Evolutionary conservation across 2,888 invertebrate species (phyloP), one percentile per base, ranked within the genome.

Genomic region (Agonopterix arenella): DNA sequence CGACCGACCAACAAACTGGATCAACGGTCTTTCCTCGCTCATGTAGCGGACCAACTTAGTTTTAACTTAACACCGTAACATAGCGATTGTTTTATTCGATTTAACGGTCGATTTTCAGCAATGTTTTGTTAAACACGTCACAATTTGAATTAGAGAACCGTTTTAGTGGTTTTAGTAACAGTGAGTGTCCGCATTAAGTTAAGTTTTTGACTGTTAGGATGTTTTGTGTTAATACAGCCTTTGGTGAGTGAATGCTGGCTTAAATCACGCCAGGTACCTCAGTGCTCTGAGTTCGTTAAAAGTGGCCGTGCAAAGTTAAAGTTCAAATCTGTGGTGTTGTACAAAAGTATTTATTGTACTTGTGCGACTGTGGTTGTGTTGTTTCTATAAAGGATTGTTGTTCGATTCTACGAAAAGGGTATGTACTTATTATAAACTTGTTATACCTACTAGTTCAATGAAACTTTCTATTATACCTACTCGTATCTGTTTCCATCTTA

Each of bases 21-120:
- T 84, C 89, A 90, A 90, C 90, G 89, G 89, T 90, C 85, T 84
- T 84, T 80, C 62, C 58, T 64, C 77, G 79, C 74, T 71, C 77
- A 67, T 79, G 81, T 80, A 74, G 74, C 74, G 73, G 80, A 79
- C 84, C 73, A 80, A 80, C 84, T 88, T 89, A 89, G 89, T 89
- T 86, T 77, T 72, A 80, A 82, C 76, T 84, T 84, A 80, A 78
- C 86, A 67, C 68, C 80, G 84, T 68, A 62, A 61, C 76, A 67
- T 66, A 68, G 72, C 72, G 85, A 74, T 71, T 78, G 85, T 81
- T 76, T 73, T 70, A 74, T 67, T 68, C 60, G 68, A 67, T 73
- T 76, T 68, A 69, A 70, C 72, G 68, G 70, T 68, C 69, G 59
- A 66, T 71, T 73, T 74, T 72, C 68, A 74, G 70, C 65, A 77